Base-by-base conservation (phyloP, 2,113 vertebrate genomes). In the Trinectes maculatus region DNA sequence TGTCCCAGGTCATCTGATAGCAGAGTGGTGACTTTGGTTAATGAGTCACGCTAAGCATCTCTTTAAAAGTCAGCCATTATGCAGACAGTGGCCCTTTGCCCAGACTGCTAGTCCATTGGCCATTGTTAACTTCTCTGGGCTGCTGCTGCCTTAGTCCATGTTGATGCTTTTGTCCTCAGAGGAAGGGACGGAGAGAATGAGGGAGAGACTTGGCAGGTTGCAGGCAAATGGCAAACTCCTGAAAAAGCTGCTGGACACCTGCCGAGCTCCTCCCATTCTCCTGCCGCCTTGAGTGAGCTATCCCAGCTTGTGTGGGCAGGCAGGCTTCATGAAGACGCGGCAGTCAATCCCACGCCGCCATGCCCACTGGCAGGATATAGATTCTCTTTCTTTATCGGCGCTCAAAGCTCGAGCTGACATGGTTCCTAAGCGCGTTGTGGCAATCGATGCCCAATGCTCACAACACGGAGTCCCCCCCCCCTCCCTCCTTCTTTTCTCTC, bases 41-140 rank as follows among this genome's bases (percentile, higher is more conserved):
- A 94, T 92, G 76, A 85, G 77, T 93, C 43, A 52, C 52, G 73
- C 83, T 90, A 87, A 92, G 93, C 86, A 86, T 92, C 88, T 85
- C 88, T 89, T 90, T 93, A 93, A 91, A 94, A 93, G 94, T 93
- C 92, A 84, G 87, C 90, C 86, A 88, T 86, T 92, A 91, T 92
- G 90, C 85, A 87, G 83, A 89, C 81, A 51, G 84, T 84, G 53
- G 60, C 91, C 63, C 55, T 87, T 69, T 85, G 86, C 90, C 88
- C 87, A 72, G 85, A 68, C 88, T 63, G 83, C 86, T 72, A 85
- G 84, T 89, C 89, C 84, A 84, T 87, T 72, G 63, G 63, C 74
- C 78, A 80, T 85, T 90, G 88, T 90, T 84, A 75, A 29, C 62
- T 77, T 51, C 74, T 74, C 74, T 64, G 60, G 60, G 53, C 70